phyloP scores from a whole-genome alignment of 2,797 vertebrate genomes.

The Poecilia gillii region DNA sequence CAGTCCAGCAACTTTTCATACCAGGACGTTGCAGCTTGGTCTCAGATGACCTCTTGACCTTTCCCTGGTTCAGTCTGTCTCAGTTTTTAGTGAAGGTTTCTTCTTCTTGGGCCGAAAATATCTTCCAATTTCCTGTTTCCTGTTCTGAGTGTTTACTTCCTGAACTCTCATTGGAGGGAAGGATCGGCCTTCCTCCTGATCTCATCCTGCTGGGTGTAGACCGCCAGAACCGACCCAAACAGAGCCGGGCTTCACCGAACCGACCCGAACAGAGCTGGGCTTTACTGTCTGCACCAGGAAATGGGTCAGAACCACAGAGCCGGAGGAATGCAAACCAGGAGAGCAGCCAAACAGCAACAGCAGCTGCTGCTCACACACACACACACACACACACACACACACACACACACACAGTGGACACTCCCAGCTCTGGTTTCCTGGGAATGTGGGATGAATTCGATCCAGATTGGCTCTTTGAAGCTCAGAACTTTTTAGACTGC shows the following conservation, averaged over 20 bases:
- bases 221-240: neutral
- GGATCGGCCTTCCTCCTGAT: conserved; percentile 9
- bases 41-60: too few species aligned
- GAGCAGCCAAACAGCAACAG: conserved; percentile 4
- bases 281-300: conserved; percentile 37
- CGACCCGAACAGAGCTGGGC: too few species aligned
- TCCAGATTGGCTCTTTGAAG: neutral
- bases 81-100: too few species aligned
- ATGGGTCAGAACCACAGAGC: neutral
- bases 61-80: too few species aligned
- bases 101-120: neutral
- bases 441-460: conserved; percentile 5
- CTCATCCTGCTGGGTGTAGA: conserved; percentile 38
- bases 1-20: too few species aligned
- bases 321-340: conserved; percentile 4
- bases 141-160: neutral
- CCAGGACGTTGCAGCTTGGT: too few species aligned
- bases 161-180: neutral
- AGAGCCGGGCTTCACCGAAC: too few species aligned
- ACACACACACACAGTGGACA: neutral
- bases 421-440: neutral
- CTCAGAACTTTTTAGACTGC: neutral
- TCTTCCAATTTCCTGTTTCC: neutral
- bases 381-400: neutral
- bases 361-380: neutral